A percentile compares a stretch with the other conserved stretches of the same genome.
Conservation (phyloP, 2,113 vertebrate genomes). For the Osmerus mordax region DNA sequence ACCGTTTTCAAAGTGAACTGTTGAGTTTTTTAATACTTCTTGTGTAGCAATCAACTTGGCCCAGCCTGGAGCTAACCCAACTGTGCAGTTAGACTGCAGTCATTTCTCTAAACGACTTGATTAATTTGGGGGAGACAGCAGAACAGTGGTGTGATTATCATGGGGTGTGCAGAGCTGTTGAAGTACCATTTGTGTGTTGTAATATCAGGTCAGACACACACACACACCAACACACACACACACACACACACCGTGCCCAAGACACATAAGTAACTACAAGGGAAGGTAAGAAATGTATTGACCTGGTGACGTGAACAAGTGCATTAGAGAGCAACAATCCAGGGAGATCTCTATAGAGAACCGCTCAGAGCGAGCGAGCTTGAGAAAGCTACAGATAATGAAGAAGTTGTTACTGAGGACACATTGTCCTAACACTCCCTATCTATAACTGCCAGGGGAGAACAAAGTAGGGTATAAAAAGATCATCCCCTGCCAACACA, state of each 20-base stretch:
- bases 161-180: slow-evolving; percentile 22
- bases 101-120: slow-evolving; percentile 46
- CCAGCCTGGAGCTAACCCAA: slow-evolving; percentile 23
- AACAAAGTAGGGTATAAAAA: neutral
- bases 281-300: too few species aligned
- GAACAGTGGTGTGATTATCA: slow-evolving; percentile 40
- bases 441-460: neutral
- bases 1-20: slow-evolving; percentile 18
- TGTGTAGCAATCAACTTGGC: slow-evolving; percentile 34
- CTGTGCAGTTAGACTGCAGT: slow-evolving; percentile 43
- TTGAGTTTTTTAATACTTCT: slow-evolving; percentile 17
- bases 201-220: slow-evolving; percentile 11
- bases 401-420: too few species aligned
- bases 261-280: neutral
- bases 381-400: too few species aligned
- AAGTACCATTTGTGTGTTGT: neutral
- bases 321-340: too few species aligned
- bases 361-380: too few species aligned
- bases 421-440: neutral
- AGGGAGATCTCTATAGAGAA: too few species aligned
- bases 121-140: slow-evolving; percentile 35
- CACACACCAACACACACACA: slow-evolving; percentile 8
- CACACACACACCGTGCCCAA: slow-evolving; percentile 1
- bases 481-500: neutral
- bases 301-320: too few species aligned